Evolutionary conservation across 2,888 invertebrate genomes (phyloP), one percentile per base, ranked within the genome.

Genomic region (Anthrax anthrax): DNA sequence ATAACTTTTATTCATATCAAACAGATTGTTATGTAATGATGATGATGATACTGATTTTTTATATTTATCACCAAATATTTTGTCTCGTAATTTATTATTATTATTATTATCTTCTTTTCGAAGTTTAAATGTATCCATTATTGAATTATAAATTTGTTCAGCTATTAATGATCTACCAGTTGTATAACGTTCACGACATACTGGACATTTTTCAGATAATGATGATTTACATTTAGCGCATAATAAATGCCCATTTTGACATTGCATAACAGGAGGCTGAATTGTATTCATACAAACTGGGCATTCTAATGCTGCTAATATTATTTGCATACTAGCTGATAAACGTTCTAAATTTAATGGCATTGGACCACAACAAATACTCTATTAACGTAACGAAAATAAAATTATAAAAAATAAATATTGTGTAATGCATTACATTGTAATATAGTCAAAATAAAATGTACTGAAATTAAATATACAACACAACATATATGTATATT

Each of bases 271-370:
- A 5, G 80, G 80, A 13, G 79, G 75, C 37, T 69, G 60, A 48
- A 78, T 76, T 44, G 75, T 77, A 52, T 78, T 75, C 54, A 77
- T 63, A 56, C 80, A 80, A 39, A 80, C 72, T 18, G 80, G 80
- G 56, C 80, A 80, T 57, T 80, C 80, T 51, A 80, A 62, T 52
- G 72, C 65, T 43, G 65, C 59, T 39, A 76, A 61, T 49, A 75
- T 71, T 43, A 70, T 64, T 47, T 72, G 69, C 59, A 73, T 69
- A 51, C 72, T 68, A 14, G 72, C 65, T 36, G 72, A 70, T 12
- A 75, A 64, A 2, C 72, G 65, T 56, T 72, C 72, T 43, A 75
- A 59, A 53, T 71, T 73, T 52, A 65, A 63, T 37, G 75, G 74
- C 70, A 75, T 71, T 16, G 75, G 74, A 32, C 72, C 74, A 56